These are phyloP conservation scores for Sussaba pulchella DNA, from an alignment of 2,888 invertebrate genomes.

Conservation along the genomic window DNA sequence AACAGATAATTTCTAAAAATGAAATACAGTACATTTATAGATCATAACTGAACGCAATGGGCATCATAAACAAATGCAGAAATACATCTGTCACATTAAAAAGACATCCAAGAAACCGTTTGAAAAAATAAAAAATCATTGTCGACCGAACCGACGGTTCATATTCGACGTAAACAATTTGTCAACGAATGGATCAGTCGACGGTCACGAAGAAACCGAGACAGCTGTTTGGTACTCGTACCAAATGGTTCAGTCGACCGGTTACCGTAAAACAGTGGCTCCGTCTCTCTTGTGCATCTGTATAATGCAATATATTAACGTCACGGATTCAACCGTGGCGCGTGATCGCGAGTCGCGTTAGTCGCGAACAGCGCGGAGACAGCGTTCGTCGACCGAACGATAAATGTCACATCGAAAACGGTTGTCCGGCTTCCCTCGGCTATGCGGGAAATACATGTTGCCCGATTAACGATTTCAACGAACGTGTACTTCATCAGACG, in stretches of 20 bases:
- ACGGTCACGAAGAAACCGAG: background rate
- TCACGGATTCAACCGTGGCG: background rate
- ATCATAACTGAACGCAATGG: too few relatives aligned
- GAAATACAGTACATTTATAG: too few relatives aligned
- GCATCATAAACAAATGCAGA: too few relatives aligned
- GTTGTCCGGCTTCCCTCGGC: conserved; percentile 38
- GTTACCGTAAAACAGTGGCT: background rate
- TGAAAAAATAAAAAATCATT: too few relatives aligned
- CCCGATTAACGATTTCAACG: conserved; percentile 52
- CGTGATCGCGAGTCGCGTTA: conserved; percentile 12
- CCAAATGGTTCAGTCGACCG: background rate
- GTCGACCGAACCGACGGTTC: background rate
- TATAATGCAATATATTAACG: conserved; percentile 6
- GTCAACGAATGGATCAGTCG: background rate
- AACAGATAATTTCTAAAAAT: too few relatives aligned
- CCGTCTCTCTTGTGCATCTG: background rate
- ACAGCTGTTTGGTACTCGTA: conserved; percentile 1
- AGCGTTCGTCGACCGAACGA: conserved; percentile 45
- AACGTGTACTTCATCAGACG: conserved; percentile 26
- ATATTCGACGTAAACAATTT: conserved; percentile 29
- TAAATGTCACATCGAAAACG: conserved; percentile 54
- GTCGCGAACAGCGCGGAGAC: conserved; percentile 33
- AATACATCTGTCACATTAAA: too few relatives aligned
- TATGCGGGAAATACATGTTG: conserved; percentile 46
- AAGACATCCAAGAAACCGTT: too few relatives aligned